Evolutionary conservation across 2,888 invertebrate species (phyloP).

Genomic region (Tipula unca): DNA sequence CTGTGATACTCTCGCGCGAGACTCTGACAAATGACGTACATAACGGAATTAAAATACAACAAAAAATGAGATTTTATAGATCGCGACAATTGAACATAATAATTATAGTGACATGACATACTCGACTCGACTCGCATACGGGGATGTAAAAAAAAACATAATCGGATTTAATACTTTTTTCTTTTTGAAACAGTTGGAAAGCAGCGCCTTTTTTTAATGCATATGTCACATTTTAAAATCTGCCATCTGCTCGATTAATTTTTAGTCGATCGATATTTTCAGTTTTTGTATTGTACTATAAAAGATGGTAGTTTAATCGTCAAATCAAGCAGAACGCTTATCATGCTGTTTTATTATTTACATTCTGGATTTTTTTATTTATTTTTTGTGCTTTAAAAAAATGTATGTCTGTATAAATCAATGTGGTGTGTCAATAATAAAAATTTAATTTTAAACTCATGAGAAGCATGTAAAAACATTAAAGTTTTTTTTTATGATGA

Average conservation of each 20-base stretch:
- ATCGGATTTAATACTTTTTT: background rate
- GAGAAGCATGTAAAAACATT: background rate
- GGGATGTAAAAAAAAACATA: background rate
- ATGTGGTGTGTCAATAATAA: background rate
- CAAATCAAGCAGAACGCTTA: slow-evolving; percentile 4
- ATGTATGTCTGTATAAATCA: background rate
- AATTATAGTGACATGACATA: background rate
- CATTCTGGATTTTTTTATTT: background rate
- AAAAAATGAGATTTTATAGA: background rate
- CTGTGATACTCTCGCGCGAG: background rate
- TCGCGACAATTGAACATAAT: background rate
- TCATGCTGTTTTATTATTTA: background rate
- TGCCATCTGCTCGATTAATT: background rate
- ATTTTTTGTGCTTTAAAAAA: background rate
- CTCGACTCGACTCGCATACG: background rate
- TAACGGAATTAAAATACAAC: background rate
- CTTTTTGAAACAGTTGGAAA: background rate
- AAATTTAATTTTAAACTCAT: background rate
- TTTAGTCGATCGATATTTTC: background rate
- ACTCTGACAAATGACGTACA: background rate
- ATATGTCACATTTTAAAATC: background rate
- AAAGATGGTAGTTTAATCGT: background rate
- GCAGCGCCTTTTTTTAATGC: background rate
- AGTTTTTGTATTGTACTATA: background rate
- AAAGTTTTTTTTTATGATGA: background rate